Conservation (phyloP, 2,113 vertebrate genomes). For the Carettochelys insculpta region DNA sequence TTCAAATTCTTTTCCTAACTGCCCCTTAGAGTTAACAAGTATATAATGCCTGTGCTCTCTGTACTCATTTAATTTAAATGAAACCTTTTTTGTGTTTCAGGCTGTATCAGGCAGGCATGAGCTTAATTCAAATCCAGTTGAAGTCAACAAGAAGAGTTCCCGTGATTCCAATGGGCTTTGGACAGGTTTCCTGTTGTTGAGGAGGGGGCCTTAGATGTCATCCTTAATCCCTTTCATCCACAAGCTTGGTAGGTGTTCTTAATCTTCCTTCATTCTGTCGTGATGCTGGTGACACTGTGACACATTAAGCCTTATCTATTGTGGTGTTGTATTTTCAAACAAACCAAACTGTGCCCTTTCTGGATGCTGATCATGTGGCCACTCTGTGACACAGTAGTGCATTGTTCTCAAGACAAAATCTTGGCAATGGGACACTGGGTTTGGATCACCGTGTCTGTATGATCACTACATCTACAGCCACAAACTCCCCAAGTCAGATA, state of each 20-base stretch:
- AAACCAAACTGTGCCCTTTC: not conserved
- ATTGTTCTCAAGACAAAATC: not conserved
- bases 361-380: not conserved
- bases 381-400: not conserved
- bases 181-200: not conserved
- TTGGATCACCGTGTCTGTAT: not conserved
- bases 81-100: accelerated
- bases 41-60: not conserved
- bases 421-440: not conserved
- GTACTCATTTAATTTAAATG: not conserved
- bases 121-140: not conserved
- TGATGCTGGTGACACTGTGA: not conserved
- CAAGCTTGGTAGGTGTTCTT: not conserved
- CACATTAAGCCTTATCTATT: not conserved
- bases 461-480: conserved; percentile 1
- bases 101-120: not conserved
- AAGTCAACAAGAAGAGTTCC: not conserved
- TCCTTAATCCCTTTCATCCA: not conserved
- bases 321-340: not conserved
- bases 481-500: not conserved
- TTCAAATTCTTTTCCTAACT: not conserved
- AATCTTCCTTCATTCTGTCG: too few relatives aligned
- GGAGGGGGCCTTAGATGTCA: not conserved
- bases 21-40: not conserved
- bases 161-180: not conserved